Evolutionary conservation across 2,113 vertebrate genomes (phyloP), one percentile per base, ranked within the genome.

Genomic region (Prunella himalayana): DNA sequence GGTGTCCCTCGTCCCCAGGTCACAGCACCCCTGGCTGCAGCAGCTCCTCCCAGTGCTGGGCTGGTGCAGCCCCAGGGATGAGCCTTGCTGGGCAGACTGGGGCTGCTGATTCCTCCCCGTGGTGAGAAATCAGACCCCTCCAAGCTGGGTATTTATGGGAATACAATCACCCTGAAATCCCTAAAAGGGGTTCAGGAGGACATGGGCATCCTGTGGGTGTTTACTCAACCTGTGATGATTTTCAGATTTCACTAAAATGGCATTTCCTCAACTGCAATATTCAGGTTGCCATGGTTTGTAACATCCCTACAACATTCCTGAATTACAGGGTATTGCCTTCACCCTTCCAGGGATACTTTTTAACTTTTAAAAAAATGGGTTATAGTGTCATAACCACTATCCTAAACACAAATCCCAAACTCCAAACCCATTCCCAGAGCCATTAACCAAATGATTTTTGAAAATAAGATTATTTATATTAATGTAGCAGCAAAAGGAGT

Each of bases 181-280:
- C 6, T 1, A 4, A 9, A 33, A 15, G 20, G 30, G 13, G 6
- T 63, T 53, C 53, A 15, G 33, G 0, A 44, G 56, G 61, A 61
- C 6, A 1, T 3, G 44, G 11, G 9, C n/a, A 3, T 19, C 47
- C 77, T 25, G 10, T 1, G 19, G 47, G 60, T 20, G 1, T 70
- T 92, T 54, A 17, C 54, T 54, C 57, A 27, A 8, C 18, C 27
- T 59, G 17, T 5, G 49, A 37, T 41, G 49, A 47, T 37, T 88
- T 91, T 72, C 30, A 80, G 71, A 13, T 54, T 10, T 49, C 66
- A 19, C 24, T 57, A 8, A 90, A 78, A 53, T 18, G 54, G 5
- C 6, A 7, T 66, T 65, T 78, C 19, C 25, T 57, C 37, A 9
- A 0, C 15, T 53, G 61, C 63, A 68, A 2, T 14, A 7, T 12